Evolutionary conservation across 1,140 invertebrate species (phyloP).

Genomic region (Procambarus virginalis): DNA sequence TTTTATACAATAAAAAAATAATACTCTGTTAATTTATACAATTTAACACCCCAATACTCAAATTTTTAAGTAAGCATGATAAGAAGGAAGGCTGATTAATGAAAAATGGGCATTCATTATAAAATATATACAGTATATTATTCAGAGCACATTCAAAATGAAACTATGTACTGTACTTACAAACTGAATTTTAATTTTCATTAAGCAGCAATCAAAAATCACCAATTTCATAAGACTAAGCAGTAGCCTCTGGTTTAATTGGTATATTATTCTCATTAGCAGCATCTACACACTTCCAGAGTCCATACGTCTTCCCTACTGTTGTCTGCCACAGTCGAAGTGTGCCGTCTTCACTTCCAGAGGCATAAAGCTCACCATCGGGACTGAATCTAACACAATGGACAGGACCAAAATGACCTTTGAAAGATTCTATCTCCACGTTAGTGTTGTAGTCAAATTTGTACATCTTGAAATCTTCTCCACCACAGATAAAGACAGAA

Average conservation of each 20-base stretch:
- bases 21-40: constrained; percentile 1
- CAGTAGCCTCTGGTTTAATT: constrained; percentile 54
- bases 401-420: constrained; percentile 97
- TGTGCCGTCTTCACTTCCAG: constrained; percentile 97
- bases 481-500: constrained; percentile 94
- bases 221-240: not conserved
- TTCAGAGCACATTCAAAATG: not conserved
- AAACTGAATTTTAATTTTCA: not conserved
- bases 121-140: not conserved
- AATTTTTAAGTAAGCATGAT: not conserved
- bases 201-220: not conserved
- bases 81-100: not conserved
- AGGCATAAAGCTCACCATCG: constrained; percentile 96
- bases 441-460: constrained; percentile 96
- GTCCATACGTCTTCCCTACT: constrained; percentile 96
- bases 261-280: constrained; percentile 33
- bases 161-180: not conserved
- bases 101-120: not conserved
- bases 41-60: constrained; percentile 3
- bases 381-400: constrained; percentile 95
- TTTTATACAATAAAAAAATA: constrained; percentile 9
- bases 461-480: constrained; percentile 98
- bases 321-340: constrained; percentile 94
- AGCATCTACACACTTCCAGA: constrained; percentile 91
- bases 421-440: constrained; percentile 96